Evolutionary conservation across 2,888 invertebrate genomes (phyloP), one percentile per base, ranked within the genome.

Genomic region (Scaptomyza parva): DNA sequence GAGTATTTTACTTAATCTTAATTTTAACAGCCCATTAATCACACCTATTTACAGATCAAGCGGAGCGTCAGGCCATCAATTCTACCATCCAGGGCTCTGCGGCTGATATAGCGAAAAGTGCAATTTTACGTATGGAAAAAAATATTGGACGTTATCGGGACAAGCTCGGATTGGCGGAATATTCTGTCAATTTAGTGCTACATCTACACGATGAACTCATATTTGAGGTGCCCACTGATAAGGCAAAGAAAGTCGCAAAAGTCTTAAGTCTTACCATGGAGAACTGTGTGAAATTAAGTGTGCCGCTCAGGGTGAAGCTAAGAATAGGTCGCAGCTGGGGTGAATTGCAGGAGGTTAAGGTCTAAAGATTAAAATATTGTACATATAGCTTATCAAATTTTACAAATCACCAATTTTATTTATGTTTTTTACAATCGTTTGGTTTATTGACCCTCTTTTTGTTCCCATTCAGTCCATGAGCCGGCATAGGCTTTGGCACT

Each of bases 141-240:
- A 93, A 89, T 89, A 95, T 81, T 70, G 91, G 72, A 53, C 92
- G 85, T 76, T 91, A 84, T 94, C 70, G 81, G 0, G 69, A 79
- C 12, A 90, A 89, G 41, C 70, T 91, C 22, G 87, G 88, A 0
- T 54, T 91, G 22, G 57, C 76, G 0, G 69, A 68, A 18, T 93
- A 91, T 83, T 90, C 63, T 2, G 95, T 95, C 0, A 93, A 93
- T 67, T 93, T 99, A 12, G 94, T 99, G 3, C 92, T 99, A 22
- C 98, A 99, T 91, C 93, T 99, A 83, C 99, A 99, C 90, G 99
- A 99, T 92, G 99, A 99, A 93, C 93, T 99, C 2, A 94, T 99
- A 26, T 98, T 97, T 89, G 98, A 99, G 93, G 96, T 97, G 3
- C 93, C 94, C 9, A 90, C 92, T 58, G 91, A 92, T 3, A 93